Percentiles rank a stretch among this genome's conserved stretches.
These are phyloP conservation scores for Podargus strigoides DNA, from an alignment of 2,797 vertebrate genomes.

Conservation along the genomic window DNA sequence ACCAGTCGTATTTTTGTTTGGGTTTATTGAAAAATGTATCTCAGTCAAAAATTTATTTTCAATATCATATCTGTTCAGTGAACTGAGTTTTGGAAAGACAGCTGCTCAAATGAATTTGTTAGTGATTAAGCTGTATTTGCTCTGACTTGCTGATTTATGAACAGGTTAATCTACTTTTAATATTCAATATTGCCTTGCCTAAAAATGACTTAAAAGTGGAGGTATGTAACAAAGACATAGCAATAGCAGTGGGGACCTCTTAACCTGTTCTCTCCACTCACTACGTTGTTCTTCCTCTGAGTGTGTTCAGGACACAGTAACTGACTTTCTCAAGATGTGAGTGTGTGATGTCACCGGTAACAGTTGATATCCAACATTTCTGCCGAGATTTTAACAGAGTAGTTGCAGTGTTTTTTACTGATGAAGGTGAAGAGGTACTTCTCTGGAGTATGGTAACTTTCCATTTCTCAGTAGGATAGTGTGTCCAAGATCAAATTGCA, in stretches of 20 bases:
- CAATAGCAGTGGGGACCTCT: neutral
- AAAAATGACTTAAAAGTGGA: neutral
- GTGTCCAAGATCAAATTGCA: conserved; percentile 7
- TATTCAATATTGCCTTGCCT: neutral
- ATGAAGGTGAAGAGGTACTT: neutral
- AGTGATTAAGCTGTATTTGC: neutral
- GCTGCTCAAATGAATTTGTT: neutral
- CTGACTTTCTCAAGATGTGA: neutral
- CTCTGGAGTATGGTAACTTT: neutral
- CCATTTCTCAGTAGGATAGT: neutral
- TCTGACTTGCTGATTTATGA: neutral
- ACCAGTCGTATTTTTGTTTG: neutral
- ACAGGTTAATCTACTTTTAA: neutral
- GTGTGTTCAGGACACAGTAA: neutral
- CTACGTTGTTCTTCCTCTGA: neutral
- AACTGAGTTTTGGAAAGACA: neutral
- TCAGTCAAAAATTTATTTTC: neutral
- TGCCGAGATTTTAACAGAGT: neutral
- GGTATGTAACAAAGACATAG: neutral
- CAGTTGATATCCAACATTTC: neutral
- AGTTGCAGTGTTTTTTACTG: neutral
- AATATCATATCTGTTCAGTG: neutral
- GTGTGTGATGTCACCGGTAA: neutral
- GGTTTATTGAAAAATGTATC: neutral
- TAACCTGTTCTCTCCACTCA: neutral